These are phyloP conservation scores for Epizoanthus fatuus DNA, from an alignment of 92 coral and sea anemone species.

Conservation along the genomic window DNA sequence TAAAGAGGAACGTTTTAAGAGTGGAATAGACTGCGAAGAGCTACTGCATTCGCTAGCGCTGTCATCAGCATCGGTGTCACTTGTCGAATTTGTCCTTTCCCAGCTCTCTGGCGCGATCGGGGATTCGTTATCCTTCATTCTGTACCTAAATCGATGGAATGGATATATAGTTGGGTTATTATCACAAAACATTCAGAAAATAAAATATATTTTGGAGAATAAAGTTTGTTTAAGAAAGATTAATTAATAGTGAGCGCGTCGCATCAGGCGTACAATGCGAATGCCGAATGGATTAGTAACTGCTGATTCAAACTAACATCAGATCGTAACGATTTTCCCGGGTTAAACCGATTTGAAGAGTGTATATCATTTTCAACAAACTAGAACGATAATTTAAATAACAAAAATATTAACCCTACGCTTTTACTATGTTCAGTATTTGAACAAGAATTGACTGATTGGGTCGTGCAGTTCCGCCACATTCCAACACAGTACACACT, in stretches of 20 bases:
- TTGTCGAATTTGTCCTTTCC: constrained; percentile 41
- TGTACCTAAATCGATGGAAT: not conserved
- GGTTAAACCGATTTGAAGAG: not conserved
- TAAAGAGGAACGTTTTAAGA: constrained; percentile 83
- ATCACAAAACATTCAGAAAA: not conserved
- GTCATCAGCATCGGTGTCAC: constrained; percentile 41
- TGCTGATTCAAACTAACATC: constrained; percentile 10
- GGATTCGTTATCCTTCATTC: constrained; percentile 52
- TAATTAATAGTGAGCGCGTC: constrained; percentile 20
- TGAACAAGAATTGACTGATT: not conserved
- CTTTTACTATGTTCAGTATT: not conserved
- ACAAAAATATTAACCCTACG: not conserved
- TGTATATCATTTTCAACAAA: not conserved
- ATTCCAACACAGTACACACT: constrained; percentile 20
- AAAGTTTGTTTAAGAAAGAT: constrained; percentile 23
- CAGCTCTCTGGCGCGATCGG: constrained; percentile 52
- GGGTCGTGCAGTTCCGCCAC: not conserved
- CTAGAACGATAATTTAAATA: not conserved
- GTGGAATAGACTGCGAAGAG: constrained; percentile 65
- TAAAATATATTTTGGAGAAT: not conserved
- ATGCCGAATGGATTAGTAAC: not conserved
- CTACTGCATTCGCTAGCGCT: constrained; percentile 35
- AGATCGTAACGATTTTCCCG: constrained; percentile 24
- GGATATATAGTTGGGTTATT: not conserved
- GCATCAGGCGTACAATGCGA: not conserved